Evolutionary conservation across 2,797 vertebrate species (phyloP).

Genomic region (Tolypeutes matacus): DNA sequence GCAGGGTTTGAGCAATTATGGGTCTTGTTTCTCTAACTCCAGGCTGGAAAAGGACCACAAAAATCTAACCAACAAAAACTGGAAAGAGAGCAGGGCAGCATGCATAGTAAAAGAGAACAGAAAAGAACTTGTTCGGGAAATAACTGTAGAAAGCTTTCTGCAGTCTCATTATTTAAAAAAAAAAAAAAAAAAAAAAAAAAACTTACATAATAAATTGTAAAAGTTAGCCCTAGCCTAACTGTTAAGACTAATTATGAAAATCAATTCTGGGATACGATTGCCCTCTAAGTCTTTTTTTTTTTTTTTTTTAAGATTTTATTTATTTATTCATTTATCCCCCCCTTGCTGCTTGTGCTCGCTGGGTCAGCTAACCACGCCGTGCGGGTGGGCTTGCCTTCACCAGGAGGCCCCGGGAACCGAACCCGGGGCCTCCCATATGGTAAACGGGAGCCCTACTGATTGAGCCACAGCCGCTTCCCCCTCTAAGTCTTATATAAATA

Average conservation of each 20-base stretch:
- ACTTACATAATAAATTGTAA: background rate
- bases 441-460: no score
- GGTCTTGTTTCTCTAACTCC: background rate
- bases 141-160: background rate
- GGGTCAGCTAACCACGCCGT: no score
- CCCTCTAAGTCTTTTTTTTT: background rate
- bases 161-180: background rate
- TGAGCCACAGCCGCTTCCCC: no score
- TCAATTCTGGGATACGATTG: background rate
- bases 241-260: background rate
- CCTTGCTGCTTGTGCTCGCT: no score
- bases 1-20: background rate
- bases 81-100: background rate
- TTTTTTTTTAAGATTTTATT: no score
- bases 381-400: no score
- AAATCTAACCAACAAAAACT: background rate
- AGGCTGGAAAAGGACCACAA: background rate
- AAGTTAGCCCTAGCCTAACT: background rate
- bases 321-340: no score
- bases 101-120: background rate
- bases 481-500: background rate
- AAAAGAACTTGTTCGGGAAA: background rate
- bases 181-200: background rate
- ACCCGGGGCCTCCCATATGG: no score
- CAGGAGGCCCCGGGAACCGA: no score